Conservation (phyloP, 1,140 invertebrate genomes). For the Zaprionus capensis region DNA sequence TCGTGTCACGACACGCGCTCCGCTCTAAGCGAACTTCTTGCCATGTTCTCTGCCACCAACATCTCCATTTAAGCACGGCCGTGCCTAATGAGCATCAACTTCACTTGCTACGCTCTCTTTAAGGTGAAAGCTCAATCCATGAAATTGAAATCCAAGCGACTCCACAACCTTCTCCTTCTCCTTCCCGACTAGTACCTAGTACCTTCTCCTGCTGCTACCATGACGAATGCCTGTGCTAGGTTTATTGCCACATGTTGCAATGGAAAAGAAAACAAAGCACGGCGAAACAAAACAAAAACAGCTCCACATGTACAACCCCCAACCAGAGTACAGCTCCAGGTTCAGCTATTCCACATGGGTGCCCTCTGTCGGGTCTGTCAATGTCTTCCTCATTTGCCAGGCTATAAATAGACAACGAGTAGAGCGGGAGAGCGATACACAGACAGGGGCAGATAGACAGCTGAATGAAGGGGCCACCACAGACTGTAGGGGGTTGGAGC, state of each 20-base stretch:
- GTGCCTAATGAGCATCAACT: slow-evolving; percentile 31
- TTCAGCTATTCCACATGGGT: slow-evolving; percentile 32
- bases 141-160: slow-evolving; percentile 41
- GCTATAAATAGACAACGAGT: slow-evolving; percentile 34
- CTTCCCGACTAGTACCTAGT: no score
- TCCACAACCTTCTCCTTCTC: neutral
- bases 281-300: slow-evolving; percentile 16
- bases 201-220: neutral
- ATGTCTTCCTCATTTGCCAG: slow-evolving; percentile 18
- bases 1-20: slow-evolving; percentile 8
- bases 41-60: neutral
- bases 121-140: slow-evolving; percentile 47
- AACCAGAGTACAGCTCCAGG: neutral
- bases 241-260: slow-evolving; percentile 53
- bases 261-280: slow-evolving; percentile 30
- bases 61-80: slow-evolving; percentile 39
- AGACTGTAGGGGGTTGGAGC: neutral
- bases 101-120: neutral
- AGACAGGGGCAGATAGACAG: neutral
- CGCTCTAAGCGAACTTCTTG: neutral
- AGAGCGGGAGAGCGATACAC: neutral
- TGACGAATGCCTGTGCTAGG: slow-evolving; percentile 30
- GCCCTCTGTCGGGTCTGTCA: slow-evolving; percentile 32
- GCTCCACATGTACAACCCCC: slow-evolving; percentile 1
- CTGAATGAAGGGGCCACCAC: neutral